Percentiles rank a stretch among this genome's conserved stretches.
Evolutionary conservation across 37 sponge, comb jelly and placozoan genomes (phyloP).

Genomic region (Agelas oroides): DNA sequence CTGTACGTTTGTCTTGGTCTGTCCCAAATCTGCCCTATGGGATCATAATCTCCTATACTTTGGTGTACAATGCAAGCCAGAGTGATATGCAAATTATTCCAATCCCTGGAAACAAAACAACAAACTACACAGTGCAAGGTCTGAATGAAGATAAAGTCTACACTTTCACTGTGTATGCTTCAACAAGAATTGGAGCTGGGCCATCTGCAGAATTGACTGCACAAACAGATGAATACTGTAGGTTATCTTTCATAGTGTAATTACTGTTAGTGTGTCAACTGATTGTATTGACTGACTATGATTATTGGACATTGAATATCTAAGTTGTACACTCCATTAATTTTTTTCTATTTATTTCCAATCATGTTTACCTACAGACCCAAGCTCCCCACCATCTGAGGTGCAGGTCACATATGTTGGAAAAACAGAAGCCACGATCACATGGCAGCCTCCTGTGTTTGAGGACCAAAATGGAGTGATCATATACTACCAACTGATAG

Average conservation of each 20-base stretch:
- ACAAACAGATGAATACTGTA: background rate
- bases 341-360: too few species aligned
- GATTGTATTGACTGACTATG: too few species aligned
- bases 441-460: constrained; percentile 22
- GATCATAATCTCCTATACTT: background rate
- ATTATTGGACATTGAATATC: too few species aligned
- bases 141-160: background rate
- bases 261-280: background rate
- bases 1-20: constrained; percentile 1
- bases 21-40: background rate
- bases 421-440: background rate
- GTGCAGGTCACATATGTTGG: background rate
- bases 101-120: background rate
- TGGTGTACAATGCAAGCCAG: background rate
- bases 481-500: background rate
- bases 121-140: too few species aligned
- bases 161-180: background rate
- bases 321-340: background rate
- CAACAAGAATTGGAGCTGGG: background rate
- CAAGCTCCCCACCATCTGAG: background rate
- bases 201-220: background rate
- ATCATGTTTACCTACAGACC: too few species aligned
- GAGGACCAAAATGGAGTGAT: constrained; percentile 56
- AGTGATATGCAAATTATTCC: too few species aligned
- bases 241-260: too few species aligned